phyloP scores from a whole-genome alignment of 2,797 vertebrate species.

The Gambusia yucatana region DNA sequence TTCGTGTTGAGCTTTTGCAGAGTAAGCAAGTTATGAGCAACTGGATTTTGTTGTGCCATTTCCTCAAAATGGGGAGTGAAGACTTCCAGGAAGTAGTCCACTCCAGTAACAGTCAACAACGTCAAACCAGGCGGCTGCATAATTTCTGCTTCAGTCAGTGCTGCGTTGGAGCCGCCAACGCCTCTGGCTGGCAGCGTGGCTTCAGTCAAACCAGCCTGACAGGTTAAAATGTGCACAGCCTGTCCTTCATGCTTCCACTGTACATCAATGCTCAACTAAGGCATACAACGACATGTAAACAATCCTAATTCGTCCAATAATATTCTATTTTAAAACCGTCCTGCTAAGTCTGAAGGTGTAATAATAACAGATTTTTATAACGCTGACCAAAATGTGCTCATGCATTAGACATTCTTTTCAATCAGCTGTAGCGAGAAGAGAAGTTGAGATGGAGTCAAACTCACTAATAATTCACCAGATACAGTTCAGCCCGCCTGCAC shows the following conservation, averaged over 20 bases:
- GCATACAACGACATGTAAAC: not conserved
- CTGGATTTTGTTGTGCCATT: slow-evolving; percentile 1
- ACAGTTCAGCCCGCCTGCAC: slow-evolving; percentile 50
- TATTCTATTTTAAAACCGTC: not conserved
- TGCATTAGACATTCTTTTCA: slow-evolving; percentile 24
- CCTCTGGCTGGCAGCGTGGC: slow-evolving; percentile 26
- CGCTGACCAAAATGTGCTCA: not conserved
- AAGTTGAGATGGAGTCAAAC: slow-evolving; percentile 45
- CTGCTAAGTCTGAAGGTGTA: not conserved
- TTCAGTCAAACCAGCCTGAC: slow-evolving; percentile 65
- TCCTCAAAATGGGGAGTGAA: not conserved
- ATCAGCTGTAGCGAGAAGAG: slow-evolving; percentile 3
- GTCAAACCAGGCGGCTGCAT: slow-evolving; percentile 2
- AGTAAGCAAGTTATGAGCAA: not conserved
- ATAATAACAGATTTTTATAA: not conserved
- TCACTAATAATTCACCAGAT: slow-evolving; percentile 74
- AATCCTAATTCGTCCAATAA: not conserved
- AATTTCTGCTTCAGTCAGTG: not conserved
- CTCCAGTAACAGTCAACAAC: not conserved
- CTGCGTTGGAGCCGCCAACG: not conserved
- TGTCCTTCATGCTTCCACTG: not conserved
- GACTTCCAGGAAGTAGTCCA: not conserved
- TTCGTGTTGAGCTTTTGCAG: not conserved
- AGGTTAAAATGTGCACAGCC: slow-evolving; percentile 39
- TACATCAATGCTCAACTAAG: not conserved